A percentile compares a stretch with the other conserved stretches of the same genome.
phyloP scores from a whole-genome alignment of 2,113 vertebrate genomes.

The Saguinus midas region DNA sequence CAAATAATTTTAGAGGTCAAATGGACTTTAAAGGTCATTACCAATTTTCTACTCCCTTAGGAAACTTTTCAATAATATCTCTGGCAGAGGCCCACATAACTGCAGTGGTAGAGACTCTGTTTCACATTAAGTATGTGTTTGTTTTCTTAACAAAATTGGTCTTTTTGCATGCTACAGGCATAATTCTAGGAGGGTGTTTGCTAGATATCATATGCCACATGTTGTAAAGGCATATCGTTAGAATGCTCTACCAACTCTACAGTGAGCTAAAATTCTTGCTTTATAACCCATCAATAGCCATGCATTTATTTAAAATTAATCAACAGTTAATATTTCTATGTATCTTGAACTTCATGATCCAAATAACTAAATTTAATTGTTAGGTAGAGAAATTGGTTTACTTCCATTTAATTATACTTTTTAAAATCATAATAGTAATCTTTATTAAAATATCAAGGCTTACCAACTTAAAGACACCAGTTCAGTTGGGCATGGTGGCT shows the following conservation, averaged over 20 bases:
- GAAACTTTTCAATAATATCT: neutral
- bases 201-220: neutral
- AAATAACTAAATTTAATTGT: neutral
- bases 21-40: neutral
- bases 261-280: neutral
- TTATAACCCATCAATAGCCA: neutral
- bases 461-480: neutral
- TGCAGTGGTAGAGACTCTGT: neutral
- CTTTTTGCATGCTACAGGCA: neutral
- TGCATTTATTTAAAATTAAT: neutral
- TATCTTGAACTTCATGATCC: neutral
- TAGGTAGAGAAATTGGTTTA: neutral
- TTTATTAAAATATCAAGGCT: neutral
- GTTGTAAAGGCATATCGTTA: neutral
- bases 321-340: neutral
- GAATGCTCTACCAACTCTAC: neutral
- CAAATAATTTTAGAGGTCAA: neutral
- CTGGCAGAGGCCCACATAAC: neutral
- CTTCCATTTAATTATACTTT: neutral
- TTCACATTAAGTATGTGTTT: neutral
- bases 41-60: neutral
- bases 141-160: neutral
- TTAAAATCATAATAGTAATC: neutral
- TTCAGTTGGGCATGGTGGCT: too few species aligned
- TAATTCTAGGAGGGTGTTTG: neutral